Evolutionary conservation across 1,140 invertebrate species (phyloP), one percentile per base, ranked within the genome.

Genomic region (Heliconius himera): DNA sequence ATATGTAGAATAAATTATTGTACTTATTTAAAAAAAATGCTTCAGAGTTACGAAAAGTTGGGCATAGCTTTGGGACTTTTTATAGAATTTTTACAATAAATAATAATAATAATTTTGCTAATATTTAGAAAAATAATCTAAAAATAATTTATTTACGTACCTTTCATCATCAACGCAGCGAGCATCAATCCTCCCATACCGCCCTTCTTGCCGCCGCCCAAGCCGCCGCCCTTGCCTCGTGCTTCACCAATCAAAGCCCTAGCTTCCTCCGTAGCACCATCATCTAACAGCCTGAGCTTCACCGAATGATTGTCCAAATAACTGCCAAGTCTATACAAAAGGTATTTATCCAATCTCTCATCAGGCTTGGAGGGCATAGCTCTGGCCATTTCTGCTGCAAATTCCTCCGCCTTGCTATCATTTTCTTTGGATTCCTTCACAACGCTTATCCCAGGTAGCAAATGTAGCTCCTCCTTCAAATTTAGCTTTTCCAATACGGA

Each of bases 301-400:
- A 98, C 95, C 0, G 96, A 96, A 81, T 97, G 97, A 11, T 95
- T 96, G 85, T 96, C 96, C 33, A 98, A 90, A 74, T 97, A 97
- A 79, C 94, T 96, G 33, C 96, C 96, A 41, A 97, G 90, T 88
- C 97, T 97, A 83, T 96, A 96, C 76, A 97, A 83, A 49, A 98
- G 91, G 78, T 96, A 97, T 51, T 97, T 97, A 87, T 98, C 97
- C 26, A 98, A 87, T n/a, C 97, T 94, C 46, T 97, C 96, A 80
- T 97, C 97, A 4, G 96, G 96, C 84, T 97, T 97, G 75, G 97
- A 96, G 0, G 97, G 97, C 87, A 97, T 96, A 56, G 97, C 96
- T 76, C 97, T 95, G 0, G 97, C 97, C 1, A 98, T 88, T 86
- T 97, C 97, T 56, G 96, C 94, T 36, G 97, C 96, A 29, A 97